Conservation (phyloP, 2,888 invertebrate species). For the Scaptodrosophila latifasciaeformis region DNA sequence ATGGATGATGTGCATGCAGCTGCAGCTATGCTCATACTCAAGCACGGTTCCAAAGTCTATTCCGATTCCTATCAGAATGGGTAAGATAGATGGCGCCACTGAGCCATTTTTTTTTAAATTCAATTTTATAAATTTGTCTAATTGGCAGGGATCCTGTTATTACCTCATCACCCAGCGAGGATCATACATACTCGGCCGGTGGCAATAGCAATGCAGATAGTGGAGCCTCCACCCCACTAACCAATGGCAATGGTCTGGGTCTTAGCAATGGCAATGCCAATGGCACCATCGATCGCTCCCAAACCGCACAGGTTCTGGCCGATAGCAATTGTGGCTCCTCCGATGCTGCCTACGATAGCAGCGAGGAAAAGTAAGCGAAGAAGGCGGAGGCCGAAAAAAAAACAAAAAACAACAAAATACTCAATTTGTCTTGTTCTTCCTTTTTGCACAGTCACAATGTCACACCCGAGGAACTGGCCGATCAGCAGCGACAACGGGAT, state of each 20-base stretch:
- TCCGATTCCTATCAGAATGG: conserved; percentile 74
- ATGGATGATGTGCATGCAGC: conserved; percentile 89
- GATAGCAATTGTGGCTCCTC: conserved; percentile 76
- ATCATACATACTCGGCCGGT: conserved; percentile 91
- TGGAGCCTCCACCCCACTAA: conserved; percentile 60
- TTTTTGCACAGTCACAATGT: conserved; percentile 69
- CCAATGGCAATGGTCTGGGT: conserved; percentile 62
- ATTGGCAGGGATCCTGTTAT: conserved; percentile 78
- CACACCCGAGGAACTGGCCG: conserved; percentile 78
- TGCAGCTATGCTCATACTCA: conserved; percentile 90
- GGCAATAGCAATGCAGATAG: conserved; percentile 69
- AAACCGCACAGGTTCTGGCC: no score
- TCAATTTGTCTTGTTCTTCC: no score
- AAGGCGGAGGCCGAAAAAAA: no score
- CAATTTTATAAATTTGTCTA: not conserved
- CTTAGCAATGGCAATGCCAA: conserved; percentile 23
- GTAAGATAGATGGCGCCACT: conserved; percentile 43
- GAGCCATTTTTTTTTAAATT: not conserved
- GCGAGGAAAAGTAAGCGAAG: conserved; percentile 77
- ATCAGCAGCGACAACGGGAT: conserved; percentile 83
- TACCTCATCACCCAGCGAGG: conserved; percentile 92
- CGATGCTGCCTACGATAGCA: conserved; percentile 79
- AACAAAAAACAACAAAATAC: no score
- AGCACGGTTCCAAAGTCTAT: conserved; percentile 86
- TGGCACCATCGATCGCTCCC: conserved; percentile 47